Percentiles rank a stretch among this genome's conserved stretches.
Conservation (phyloP, 2,888 invertebrate species). For the Aspidiotus destructor region DNA sequence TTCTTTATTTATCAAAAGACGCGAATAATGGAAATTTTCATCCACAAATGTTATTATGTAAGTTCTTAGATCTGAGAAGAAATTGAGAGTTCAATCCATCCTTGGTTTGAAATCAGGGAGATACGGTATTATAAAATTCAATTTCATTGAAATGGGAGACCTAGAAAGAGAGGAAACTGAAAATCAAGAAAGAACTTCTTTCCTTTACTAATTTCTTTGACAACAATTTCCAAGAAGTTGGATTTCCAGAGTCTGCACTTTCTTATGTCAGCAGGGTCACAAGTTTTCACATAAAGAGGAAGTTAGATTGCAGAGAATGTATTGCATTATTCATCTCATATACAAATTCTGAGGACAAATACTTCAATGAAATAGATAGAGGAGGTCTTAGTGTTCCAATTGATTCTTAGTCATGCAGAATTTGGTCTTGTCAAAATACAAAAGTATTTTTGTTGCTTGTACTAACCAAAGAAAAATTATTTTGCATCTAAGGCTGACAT, state of each 20-base stretch:
- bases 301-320: not conserved
- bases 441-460: not conserved
- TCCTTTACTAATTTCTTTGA: not conserved
- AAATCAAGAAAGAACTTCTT: not conserved
- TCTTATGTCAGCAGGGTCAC: not conserved
- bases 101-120: not conserved
- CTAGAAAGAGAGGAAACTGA: not conserved
- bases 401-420: not conserved
- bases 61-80: not conserved
- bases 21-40: too few species aligned
- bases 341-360: not conserved
- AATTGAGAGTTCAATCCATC: not conserved
- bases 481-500: not conserved
- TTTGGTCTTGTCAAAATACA: not conserved
- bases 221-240: not conserved
- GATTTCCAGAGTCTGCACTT: not conserved
- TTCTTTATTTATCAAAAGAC: too few species aligned
- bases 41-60: too few species aligned
- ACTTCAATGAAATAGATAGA: not conserved
- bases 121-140: not conserved
- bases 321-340: not conserved
- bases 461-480: not conserved
- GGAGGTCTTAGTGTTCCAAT: not conserved
- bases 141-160: not conserved
- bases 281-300: not conserved